phyloP scores from a whole-genome alignment of 1,140 invertebrate species.

The Nebria ingens region DNA sequence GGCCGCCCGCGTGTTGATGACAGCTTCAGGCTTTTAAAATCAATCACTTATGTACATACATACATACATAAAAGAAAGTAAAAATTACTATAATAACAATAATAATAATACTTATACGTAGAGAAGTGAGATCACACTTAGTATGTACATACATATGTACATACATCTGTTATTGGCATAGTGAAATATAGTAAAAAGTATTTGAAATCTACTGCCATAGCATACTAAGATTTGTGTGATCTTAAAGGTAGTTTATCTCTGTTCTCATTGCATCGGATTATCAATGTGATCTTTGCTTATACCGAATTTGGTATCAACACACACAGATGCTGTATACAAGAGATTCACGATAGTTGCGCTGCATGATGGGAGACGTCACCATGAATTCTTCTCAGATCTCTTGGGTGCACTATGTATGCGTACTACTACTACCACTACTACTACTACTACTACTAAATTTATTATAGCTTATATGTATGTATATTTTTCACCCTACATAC shows the following conservation, averaged over 20 bases:
- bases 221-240: background rate
- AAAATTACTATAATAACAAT: too few species aligned
- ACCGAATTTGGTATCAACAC: background rate
- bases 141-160: too few species aligned
- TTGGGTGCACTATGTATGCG: background rate
- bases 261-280: background rate
- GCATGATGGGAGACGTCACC: background rate
- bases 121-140: too few species aligned
- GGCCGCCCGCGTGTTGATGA: too few species aligned
- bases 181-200: too few species aligned
- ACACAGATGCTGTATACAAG: background rate
- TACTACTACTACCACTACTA: background rate
- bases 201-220: background rate
- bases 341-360: background rate
- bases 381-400: background rate
- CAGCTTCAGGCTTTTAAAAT: too few species aligned
- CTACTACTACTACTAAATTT: background rate
- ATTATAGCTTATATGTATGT: too few species aligned
- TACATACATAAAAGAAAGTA: too few species aligned
- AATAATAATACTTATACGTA: too few species aligned
- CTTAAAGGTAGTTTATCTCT: background rate
- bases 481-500: too few species aligned
- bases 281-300: background rate
- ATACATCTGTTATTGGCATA: too few species aligned
- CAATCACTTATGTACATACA: too few species aligned